phyloP scores from a whole-genome alignment of 1,140 invertebrate genomes.

The Leptinotarsa defecta region DNA sequence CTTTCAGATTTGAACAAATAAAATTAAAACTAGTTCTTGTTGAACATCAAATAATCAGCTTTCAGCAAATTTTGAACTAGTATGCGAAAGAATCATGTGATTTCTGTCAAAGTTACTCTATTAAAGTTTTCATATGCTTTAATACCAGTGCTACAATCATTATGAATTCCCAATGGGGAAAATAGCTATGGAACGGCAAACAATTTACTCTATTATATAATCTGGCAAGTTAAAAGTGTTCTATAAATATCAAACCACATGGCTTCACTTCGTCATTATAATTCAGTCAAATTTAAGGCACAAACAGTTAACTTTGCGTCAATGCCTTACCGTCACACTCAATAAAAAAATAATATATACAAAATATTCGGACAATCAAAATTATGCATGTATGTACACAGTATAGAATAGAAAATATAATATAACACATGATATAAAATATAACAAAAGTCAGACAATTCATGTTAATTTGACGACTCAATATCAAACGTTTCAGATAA shows the following conservation, averaged over 20 bases:
- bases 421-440: constrained; percentile 19
- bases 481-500: constrained; percentile 2
- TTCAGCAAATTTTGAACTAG: no score
- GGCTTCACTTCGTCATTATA: constrained; percentile 16
- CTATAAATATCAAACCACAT: constrained; percentile 16
- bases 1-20: no score
- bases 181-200: neutral
- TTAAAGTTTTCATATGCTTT: neutral
- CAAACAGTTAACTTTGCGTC: constrained; percentile 19
- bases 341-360: constrained; percentile 25
- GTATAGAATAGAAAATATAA: constrained; percentile 5
- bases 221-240: constrained; percentile 24
- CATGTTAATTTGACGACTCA: constrained; percentile 2
- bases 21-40: no score
- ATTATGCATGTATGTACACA: neutral
- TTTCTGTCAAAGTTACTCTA: no score
- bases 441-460: constrained; percentile 12
- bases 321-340: constrained; percentile 9
- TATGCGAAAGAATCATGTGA: no score
- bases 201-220: constrained; percentile 18
- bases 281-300: constrained; percentile 28
- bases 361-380: constrained; percentile 3
- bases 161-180: neutral
- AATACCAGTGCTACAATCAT: neutral
- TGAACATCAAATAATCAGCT: no score